Evolutionary conservation across 2,113 vertebrate species (phyloP), one percentile per base, ranked within the genome.

Genomic region (Callorhinus ursinus): DNA sequence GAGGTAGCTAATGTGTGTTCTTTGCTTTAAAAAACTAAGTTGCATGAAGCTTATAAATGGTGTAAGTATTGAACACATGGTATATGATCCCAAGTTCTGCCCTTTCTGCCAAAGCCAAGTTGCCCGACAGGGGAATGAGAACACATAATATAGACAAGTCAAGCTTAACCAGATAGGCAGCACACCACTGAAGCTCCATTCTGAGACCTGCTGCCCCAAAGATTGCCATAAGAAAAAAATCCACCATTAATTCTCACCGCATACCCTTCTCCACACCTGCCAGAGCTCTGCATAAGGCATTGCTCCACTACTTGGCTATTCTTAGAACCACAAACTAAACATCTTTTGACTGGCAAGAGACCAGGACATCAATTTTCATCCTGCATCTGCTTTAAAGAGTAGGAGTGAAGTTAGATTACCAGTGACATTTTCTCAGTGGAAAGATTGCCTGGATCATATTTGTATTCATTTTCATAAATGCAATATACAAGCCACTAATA

Each of bases 381-480:
- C 88, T 79, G 83, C 11, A 1, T 49, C 55, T 88, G 95, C 81
- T 92, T 92, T 83, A 96, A 98, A 79, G 26, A 86, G 89, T 96
- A 71, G 98, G 97, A 97, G 92, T 97, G 86, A 96, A 96, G 90
- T 96, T 76, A 61, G 93, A 95, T 93, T 92, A 96, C 96, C 53
- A 12, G 93, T 96, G 97, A 97, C 98, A 98, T 97, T 96, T 21
- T 96, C 98, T 96, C 92, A 55, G 95, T 92, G 81, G 51, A 98
- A 97, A 98, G 95, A 97, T 92, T 98, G 98, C 92, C 88, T 11
- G 82, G 97, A 98, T 98, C 96, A 87, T 98, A 99, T 98, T 98
- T 98, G 98, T 99, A 98, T 99, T 99, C 98, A 98, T 98, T 99
- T 98, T 98, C 98, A 96, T 98, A 98, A 99, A 98, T 98, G 98